Conservation (phyloP, 2,113 vertebrate species). For the Pipra filicauda region DNA sequence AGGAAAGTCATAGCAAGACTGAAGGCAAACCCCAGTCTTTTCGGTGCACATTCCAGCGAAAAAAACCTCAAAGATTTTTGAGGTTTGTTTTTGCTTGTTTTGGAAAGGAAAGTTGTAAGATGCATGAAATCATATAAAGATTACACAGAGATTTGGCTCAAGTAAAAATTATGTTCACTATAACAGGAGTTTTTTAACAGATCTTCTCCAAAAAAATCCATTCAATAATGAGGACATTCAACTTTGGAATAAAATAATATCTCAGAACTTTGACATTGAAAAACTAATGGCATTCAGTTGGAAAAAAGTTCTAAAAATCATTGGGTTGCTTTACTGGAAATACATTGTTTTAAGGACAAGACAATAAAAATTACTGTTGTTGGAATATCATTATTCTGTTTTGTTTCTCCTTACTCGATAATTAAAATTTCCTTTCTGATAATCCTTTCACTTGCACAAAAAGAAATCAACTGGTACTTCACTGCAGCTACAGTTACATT, state of each 20-base stretch:
- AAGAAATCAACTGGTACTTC: neutral
- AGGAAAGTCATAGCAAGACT: neutral
- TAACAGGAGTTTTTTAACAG: neutral
- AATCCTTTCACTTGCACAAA: neutral
- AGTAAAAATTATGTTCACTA: neutral
- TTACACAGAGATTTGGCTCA: neutral
- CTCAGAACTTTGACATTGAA: neutral
- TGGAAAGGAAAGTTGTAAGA: neutral
- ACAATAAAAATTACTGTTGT: neutral
- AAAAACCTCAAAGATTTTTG: fast-evolving
- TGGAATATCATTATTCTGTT: neutral
- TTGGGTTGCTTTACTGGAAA: neutral
- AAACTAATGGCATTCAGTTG: neutral
- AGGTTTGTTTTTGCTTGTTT: too few species aligned
- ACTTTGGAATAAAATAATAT: neutral
- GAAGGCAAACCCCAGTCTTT: neutral
- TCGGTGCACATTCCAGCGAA: neutral
- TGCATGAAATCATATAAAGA: neutral
- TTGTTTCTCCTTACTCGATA: neutral
- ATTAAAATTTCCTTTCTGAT: neutral
- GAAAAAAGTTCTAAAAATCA: neutral
- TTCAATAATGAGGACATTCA: neutral
- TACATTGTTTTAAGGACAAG: neutral
- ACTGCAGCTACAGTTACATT: neutral
- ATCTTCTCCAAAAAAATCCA: neutral